phyloP scores from a whole-genome alignment of 2,113 vertebrate genomes.

The Synodontis membranacea region DNA sequence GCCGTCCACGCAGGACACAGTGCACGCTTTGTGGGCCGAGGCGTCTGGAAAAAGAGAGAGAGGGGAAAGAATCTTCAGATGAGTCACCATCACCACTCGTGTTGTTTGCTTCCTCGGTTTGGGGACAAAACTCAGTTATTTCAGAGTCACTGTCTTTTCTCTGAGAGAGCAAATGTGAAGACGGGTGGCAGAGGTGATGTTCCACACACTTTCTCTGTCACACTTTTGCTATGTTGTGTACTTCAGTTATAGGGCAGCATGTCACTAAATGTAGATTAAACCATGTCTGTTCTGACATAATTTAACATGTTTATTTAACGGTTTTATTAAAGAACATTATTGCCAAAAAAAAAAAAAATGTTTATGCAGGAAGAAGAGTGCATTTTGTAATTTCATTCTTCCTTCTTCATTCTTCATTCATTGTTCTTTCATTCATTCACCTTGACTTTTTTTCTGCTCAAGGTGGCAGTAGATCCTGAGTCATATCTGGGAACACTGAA shows the following conservation, averaged over 20 bases:
- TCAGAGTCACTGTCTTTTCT: constrained; percentile 41
- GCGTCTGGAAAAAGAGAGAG: constrained; percentile 69
- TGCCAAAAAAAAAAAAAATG: too few relatives aligned
- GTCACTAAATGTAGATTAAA: background rate
- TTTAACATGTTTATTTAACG: background rate
- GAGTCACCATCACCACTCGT: constrained; percentile 68
- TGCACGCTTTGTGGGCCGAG: constrained; percentile 76
- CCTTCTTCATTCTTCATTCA: too few relatives aligned
- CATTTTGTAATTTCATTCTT: background rate
- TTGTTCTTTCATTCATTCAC: background rate
- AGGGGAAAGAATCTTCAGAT: constrained; percentile 76
- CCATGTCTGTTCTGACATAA: background rate
- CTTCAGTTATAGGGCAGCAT: background rate
- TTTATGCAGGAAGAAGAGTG: background rate
- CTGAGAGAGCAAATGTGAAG: constrained; percentile 25
- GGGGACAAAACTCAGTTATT: constrained; percentile 64
- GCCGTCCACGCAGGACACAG: constrained; percentile 69
- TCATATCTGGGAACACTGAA: background rate
- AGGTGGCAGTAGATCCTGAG: background rate
- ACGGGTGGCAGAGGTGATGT: background rate
- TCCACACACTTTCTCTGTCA: constrained; percentile 30
- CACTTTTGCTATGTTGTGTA: constrained; percentile 11
- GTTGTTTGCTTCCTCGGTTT: constrained; percentile 53
- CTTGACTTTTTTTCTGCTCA: background rate
- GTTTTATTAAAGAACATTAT: background rate